Evolutionary conservation across 1,140 invertebrate genomes (phyloP), one percentile per base, ranked within the genome.

Genomic region (Adelges cooleyi): DNA sequence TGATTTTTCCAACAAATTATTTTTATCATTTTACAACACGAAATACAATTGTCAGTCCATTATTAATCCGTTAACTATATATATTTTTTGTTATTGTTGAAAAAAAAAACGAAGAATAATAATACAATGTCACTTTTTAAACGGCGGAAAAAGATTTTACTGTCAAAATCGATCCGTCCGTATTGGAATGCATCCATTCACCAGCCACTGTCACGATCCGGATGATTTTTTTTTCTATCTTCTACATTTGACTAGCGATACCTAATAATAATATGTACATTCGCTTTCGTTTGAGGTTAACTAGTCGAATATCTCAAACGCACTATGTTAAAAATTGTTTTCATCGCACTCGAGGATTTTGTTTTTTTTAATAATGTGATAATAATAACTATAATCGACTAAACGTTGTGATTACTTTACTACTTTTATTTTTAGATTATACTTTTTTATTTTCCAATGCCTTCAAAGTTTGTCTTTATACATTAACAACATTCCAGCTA

Each of bases 181-280:
- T 40, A 54, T 54, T n/a, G 52, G 52, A 54, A 54, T 54, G 52
- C 40, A 38, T 54, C 33, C 29, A 38, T 54, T 54, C 33, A 54
- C 18, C 29, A 40, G n/a, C 5, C 33, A 38, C 33, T 11, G 10
- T 20, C n/a, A 20, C n/a, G 13, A 23, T 38, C 18, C 18, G n/a
- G 40, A 54, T 54, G 20, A 38, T 40, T 53, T 18, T 36, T 33
- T 33, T 27, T 33, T 29, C 36, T 13, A n/a, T n/a, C n/a, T n/a
- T 53, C 8, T 33, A 33, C 20, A 38, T 23, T 54, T 22, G n/a
- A 54, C 40, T n/a, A n/a, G n/a, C n/a, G n/a, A n/a, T n/a, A n/a
- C n/a, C n/a, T n/a, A n/a, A n/a, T n/a, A n/a, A n/a, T n/a, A n/a
- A n/a, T n/a, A n/a, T n/a, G n/a, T n/a, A n/a, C n/a, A n/a, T n/a